A percentile compares a stretch with the other conserved stretches of the same genome.
These are phyloP conservation scores for Acanthosoma haemorrhoidale DNA, from an alignment of 2,888 invertebrate genomes.

Conservation along the genomic window DNA sequence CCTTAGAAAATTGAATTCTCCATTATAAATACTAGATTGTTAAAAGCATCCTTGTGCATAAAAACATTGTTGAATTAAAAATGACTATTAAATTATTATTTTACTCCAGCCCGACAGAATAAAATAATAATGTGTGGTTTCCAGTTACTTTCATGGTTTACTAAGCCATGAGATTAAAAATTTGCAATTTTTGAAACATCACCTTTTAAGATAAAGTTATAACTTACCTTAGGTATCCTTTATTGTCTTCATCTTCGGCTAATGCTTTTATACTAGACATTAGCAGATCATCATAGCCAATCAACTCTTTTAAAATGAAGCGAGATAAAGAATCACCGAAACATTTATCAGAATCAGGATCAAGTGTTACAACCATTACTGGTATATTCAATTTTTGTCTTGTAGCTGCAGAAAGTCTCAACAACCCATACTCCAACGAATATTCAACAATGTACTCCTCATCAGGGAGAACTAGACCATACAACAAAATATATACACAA, in stretches of 20 bases:
- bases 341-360: conserved; percentile 82
- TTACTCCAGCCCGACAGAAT: no score
- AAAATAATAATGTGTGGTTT: no score
- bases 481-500: conserved; percentile 13
- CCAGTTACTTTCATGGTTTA: no score
- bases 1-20: no score
- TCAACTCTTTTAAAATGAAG: conserved; percentile 82
- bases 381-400: conserved; percentile 85
- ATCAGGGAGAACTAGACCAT: conserved; percentile 58
- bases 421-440: conserved; percentile 92
- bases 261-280: conserved; percentile 94
- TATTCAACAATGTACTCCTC: conserved; percentile 97
- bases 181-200: no score
- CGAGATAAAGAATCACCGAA: conserved; percentile 91
- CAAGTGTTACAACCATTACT: conserved; percentile 77
- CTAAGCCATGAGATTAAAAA: no score
- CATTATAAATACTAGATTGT: no score
- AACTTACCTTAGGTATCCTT: conserved; percentile 83
- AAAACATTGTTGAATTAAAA: no score
- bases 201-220: no score
- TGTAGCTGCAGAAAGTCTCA: conserved; percentile 81
- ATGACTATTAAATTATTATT: no score
- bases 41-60: no score
- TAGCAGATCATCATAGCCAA: conserved; percentile 94
- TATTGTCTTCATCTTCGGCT: conserved; percentile 93